Base-by-base conservation (phyloP, 92 coral and sea anemone genomes). In the Plumapathes pennacea region DNA sequence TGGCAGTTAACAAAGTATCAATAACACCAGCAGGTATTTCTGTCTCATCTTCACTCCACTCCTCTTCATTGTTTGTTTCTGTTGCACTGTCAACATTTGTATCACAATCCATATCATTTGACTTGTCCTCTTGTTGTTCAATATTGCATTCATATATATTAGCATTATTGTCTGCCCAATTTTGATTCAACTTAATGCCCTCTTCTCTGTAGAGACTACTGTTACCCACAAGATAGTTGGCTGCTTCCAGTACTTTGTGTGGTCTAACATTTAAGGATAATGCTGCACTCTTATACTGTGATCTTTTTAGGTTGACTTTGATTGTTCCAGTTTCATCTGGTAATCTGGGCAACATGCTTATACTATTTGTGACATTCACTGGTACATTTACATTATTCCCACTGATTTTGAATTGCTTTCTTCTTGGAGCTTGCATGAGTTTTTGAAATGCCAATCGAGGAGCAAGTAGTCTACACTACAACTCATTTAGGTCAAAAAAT, bases 231-330 rank as follows among this genome's bases (percentile, higher is more conserved):
- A 77, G 30, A 78, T 72, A 77, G n/a, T 57, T 39, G 3, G 78
- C 71, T 46, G 71, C 72, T 58, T 69, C 71, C 12, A 73, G 18
- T 12, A 73, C 65, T 28, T 73, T 73, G 36, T 50, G 32, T 32
- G 68, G 82, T 26, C 82, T 44, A 3, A 65, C 41, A 40, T 74
- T 74, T 57, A 65, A 74, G 21, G 82, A 74, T 46, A 74, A 53
- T 42, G 81, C 81, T 17, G 81, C 51, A 54, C 81, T 65, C 59
- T 74, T 74, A 54, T 50, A 74, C 34, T 72, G 80, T 46, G 50
- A 49, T 29, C 80, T 37, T 63, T 62, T 72, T 25, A 72, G 62
- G 62, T 72, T 72, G 36, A 71, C 62, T 71, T 71, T 71, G 1
- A 71, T 71, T 22, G 79, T 71, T 17, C 49, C 62, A 61, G 71